Conservation (phyloP, 1,140 invertebrate genomes). For the Littorina saxatilis region DNA sequence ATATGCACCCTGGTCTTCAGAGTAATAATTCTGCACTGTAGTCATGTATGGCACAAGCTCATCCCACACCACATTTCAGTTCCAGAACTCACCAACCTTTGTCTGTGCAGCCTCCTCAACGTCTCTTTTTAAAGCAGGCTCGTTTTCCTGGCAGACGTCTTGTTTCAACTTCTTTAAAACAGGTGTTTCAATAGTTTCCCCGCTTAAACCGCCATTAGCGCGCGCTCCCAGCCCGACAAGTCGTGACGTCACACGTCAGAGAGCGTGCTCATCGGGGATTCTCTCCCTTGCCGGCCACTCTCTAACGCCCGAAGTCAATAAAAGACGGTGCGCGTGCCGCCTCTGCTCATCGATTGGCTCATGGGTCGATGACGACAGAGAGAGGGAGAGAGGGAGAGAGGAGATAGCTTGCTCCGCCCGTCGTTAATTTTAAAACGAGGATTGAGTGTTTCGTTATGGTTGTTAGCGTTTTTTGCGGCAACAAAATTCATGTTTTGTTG, state of each 20-base stretch:
- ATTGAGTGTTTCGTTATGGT: too few species aligned
- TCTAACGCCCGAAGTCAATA: conserved; percentile 31
- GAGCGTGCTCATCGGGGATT: conserved; percentile 36
- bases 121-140: conserved; percentile 10
- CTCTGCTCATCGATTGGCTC: conserved; percentile 16
- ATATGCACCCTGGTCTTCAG: too few species aligned
- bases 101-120: background rate
- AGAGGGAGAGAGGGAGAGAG: background rate
- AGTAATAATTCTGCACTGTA: too few species aligned
- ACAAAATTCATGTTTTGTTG: too few species aligned
- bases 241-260: conserved; percentile 35
- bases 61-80: background rate
- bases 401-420: background rate
- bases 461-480: too few species aligned
- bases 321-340: conserved; percentile 27
- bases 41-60: too few species aligned
- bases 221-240: background rate
- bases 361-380: background rate
- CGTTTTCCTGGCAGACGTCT: background rate
- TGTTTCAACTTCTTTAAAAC: conserved; percentile 22
- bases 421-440: too few species aligned
- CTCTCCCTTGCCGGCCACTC: conserved; percentile 12
- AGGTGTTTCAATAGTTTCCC: conserved; percentile 33
- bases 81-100: background rate
- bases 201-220: background rate